Percentiles rank a stretch among this genome's conserved stretches.
Conservation (phyloP, 2,113 vertebrate genomes). For the Ctenodactylus gundi region DNA sequence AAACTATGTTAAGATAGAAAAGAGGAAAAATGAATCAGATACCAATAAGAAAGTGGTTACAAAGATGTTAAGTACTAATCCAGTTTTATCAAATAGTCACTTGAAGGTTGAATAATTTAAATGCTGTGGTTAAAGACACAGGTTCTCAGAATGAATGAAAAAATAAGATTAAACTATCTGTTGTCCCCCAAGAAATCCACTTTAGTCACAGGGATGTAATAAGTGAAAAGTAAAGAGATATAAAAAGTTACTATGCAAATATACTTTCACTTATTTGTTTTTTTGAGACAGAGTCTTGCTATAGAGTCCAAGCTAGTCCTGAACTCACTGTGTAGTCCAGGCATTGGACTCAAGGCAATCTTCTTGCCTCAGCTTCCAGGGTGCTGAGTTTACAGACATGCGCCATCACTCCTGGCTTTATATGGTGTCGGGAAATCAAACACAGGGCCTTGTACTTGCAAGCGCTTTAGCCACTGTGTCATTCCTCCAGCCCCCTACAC, state of each 20-base stretch:
- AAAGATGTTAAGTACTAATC: neutral
- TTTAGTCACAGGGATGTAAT: neutral
- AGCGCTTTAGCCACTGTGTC: too few relatives aligned
- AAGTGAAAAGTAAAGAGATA: neutral
- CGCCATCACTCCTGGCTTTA: too few relatives aligned
- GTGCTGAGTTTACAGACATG: too few relatives aligned
- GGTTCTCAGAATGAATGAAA: neutral
- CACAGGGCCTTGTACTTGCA: too few relatives aligned
- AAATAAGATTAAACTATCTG: neutral
- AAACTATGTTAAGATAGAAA: neutral
- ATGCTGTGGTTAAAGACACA: neutral
- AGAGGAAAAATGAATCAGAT: neutral
- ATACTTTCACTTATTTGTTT: too few relatives aligned
- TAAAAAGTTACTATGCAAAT: neutral
- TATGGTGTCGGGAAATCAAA: too few relatives aligned
- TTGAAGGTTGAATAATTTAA: neutral
- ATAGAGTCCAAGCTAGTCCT: too few relatives aligned
- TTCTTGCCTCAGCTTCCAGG: too few relatives aligned
- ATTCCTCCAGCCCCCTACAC: too few relatives aligned
- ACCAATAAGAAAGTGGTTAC: neutral
- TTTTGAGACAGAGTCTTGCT: too few relatives aligned
- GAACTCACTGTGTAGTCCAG: too few relatives aligned
- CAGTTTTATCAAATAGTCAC: neutral
- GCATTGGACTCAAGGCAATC: too few relatives aligned
- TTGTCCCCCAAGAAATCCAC: neutral